Evolutionary conservation across 2,888 invertebrate species (phyloP), one percentile per base, ranked within the genome.

Genomic region (Patella caerulea): DNA sequence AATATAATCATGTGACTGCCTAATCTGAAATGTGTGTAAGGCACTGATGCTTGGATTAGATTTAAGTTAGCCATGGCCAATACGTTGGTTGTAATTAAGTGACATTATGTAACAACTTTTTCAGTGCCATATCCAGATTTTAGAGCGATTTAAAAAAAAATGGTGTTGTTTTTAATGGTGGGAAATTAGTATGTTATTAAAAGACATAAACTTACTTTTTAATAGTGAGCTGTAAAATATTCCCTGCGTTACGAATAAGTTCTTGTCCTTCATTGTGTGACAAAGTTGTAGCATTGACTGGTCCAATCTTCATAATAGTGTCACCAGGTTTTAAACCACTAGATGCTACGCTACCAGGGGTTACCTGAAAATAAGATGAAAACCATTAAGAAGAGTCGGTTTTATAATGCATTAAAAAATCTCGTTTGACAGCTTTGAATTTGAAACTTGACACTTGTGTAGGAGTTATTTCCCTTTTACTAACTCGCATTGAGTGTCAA

Each of bases 321-420:
- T 91, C 91, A 24, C 90, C 91, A 5, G 84, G 82, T 29, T 76
- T 77, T 59, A 91, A 83, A 11, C 85, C 86, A 19, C 84, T 84
- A 9, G 88, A 83, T 15, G 91, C 89, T 9, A 91, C 88, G 78
- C 90, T 91, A 34, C 91, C 91, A 5, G 89, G 87, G 29, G 88
- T 90, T 65, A 91, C 91, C 91, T 91, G 86, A 4, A 84, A 65
- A 65, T 65, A 65, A 45, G 45, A 45, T 1, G 4, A 45, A 45
- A 45, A 5, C 45, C 45, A 45, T 45, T 45, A 45, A 45, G 45
- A 9, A 45, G 45, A 45, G 45, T 45, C 45, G 45, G 45, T 45
- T 45, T 45, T 45, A 45, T 45, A 1, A 45, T 45, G 9, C 45
- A 45, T 9, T 45, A 7, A 1, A 45, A 45, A 9, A 0, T 45